Conservation (phyloP, 2,888 invertebrate genomes). For the Lissonota sp. region DNA sequence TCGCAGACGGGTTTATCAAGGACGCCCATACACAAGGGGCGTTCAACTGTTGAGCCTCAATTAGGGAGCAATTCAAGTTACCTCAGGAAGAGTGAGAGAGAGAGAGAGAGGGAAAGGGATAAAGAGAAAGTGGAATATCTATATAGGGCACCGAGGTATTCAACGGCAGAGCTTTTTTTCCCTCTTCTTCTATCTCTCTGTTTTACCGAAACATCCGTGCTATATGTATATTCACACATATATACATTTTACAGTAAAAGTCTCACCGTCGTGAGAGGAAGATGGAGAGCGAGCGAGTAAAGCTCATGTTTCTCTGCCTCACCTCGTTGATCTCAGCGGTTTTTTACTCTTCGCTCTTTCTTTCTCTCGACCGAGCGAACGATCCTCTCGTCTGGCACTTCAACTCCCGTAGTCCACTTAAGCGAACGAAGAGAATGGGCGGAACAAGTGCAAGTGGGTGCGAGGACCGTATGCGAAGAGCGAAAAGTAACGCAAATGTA, state of each 20-base stretch:
- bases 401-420: constrained; percentile 55
- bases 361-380: constrained; percentile 15
- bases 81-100: constrained; percentile 48
- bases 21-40: constrained; percentile 58
- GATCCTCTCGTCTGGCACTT: constrained; percentile 48
- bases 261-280: constrained; percentile 14
- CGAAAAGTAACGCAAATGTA: background rate
- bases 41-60: constrained; percentile 65
- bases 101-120: background rate
- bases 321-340: constrained; percentile 51
- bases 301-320: constrained; percentile 9
- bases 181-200: constrained; percentile 1
- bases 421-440: constrained; percentile 37
- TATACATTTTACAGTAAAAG: constrained; percentile 27
- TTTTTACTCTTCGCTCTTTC: constrained; percentile 44
- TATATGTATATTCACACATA: background rate
- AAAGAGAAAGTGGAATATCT: constrained; percentile 13
- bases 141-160: constrained; percentile 28
- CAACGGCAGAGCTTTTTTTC: constrained; percentile 41
- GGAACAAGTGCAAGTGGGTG: constrained; percentile 11
- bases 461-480: background rate
- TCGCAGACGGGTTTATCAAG: constrained; percentile 49
- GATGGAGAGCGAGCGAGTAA: constrained; percentile 11
- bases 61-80: constrained; percentile 62
- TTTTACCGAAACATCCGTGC: background rate